A percentile compares a stretch with the other conserved stretches of the same genome.
phyloP scores from a whole-genome alignment of 2,888 invertebrate species.

The Hirtodrosophila confusa region DNA sequence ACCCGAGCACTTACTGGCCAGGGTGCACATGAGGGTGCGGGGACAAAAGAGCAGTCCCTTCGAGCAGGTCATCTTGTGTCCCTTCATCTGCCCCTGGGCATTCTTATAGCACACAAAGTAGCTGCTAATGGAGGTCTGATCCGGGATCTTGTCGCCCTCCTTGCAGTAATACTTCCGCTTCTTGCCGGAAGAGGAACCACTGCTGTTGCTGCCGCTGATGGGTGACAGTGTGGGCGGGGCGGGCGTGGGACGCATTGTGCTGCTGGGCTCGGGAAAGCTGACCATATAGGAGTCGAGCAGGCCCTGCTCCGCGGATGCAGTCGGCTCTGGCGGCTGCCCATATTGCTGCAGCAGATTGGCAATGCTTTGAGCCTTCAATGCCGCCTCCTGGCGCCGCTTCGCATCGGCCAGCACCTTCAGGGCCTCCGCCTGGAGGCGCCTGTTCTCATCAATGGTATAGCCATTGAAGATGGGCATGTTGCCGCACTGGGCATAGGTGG shows the following conservation, averaged over 20 bases:
- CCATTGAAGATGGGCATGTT: conserved; percentile 64
- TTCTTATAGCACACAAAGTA: conserved; percentile 85
- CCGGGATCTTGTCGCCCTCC: conserved; percentile 84
- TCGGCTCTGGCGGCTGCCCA: conserved; percentile 24
- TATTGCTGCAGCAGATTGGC: conserved; percentile 78
- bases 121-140: conserved; percentile 84
- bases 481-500: conserved; percentile 82
- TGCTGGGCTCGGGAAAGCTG: conserved; percentile 34
- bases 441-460: conserved; percentile 77
- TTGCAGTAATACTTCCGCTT: conserved; percentile 83
- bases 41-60: conserved; percentile 85
- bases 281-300: conserved; percentile 62
- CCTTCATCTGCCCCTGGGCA: conserved; percentile 82
- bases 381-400: conserved; percentile 78
- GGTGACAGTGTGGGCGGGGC: conserved; percentile 23
- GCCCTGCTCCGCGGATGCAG: conserved; percentile 56
- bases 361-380: conserved; percentile 78
- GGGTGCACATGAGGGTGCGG: conserved; percentile 84
- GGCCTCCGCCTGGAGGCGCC: conserved; percentile 81
- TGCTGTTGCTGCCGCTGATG: conserved; percentile 5
- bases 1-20: conserved; percentile 81
- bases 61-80: conserved; percentile 85
- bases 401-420: conserved; percentile 81
- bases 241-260: conserved; percentile 33
- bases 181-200: conserved; percentile 46